Evolutionary conservation across 2,888 invertebrate species (phyloP), one percentile per base, ranked within the genome.

Genomic region (Caenorhabditis angaria): DNA sequence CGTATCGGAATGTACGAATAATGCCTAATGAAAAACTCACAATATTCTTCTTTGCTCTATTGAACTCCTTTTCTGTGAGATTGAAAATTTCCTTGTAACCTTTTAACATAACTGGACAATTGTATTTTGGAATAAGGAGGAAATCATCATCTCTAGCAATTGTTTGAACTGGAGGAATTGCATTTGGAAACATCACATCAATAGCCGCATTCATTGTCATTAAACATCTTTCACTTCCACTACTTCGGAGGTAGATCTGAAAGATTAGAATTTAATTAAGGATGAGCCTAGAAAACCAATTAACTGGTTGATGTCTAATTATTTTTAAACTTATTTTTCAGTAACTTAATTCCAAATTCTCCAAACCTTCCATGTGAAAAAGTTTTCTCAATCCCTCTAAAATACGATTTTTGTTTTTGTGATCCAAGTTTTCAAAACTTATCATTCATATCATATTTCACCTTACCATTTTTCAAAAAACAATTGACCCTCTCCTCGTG

Each of bases 201-300:
- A 70, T 69, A 0, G 66, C 68, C 0, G 63, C 58, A 18, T 63
- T 24, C 18, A 69, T 60, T 25, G 77, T 77, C 69, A 77, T 74
- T 59, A 77, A 53, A 59, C 77, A 77, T 53, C 77, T 53, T 50
- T 68, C 69, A 2, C 59, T 60, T 3, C 62, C 58, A 47, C 70
- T 70, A 58, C 73, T 73, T 10, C 65, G 65, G 63, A 77, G 74
- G 18, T 41, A 57, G 14, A 69, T 41, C 77, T 77, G 53, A 62
- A n/a, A n/a, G n/a, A n/a, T n/a, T n/a, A n/a, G n/a, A n/a, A n/a
- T n/a, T n/a, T n/a, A n/a, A n/a, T n/a, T n/a, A n/a, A n/a, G n/a
- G n/a, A n/a, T n/a, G n/a, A n/a, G n/a, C n/a, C n/a, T n/a, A n/a
- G n/a, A n/a, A 73, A 64, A 47, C 29, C 24, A 61, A 12, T 32